Percentiles rank a stretch among this genome's conserved stretches.
phyloP scores from a whole-genome alignment of 1,140 invertebrate genomes.

The Drosophila watanabei region DNA sequence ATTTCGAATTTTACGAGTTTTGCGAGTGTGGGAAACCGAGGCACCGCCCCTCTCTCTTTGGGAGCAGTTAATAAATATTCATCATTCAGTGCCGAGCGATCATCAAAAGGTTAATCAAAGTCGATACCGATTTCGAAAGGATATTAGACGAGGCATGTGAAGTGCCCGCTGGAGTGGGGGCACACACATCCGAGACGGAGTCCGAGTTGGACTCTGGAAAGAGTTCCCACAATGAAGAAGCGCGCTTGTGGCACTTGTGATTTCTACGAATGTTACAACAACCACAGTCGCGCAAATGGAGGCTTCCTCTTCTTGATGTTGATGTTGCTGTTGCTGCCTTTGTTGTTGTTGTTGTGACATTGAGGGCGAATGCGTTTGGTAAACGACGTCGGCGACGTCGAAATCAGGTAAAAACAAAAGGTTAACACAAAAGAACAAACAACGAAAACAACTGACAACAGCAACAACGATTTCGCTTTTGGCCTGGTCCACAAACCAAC shows the following conservation, averaged over 20 bases:
- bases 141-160: slow-evolving; percentile 73
- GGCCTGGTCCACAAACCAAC: slow-evolving; percentile 44
- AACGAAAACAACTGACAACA: slow-evolving; percentile 71
- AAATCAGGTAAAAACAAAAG: slow-evolving; percentile 84
- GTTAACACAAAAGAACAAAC: slow-evolving; percentile 83
- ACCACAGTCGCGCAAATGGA: slow-evolving; percentile 43
- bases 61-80: slow-evolving; percentile 77
- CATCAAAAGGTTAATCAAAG: slow-evolving; percentile 75
- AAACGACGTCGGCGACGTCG: slow-evolving; percentile 63
- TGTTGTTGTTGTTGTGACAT: slow-evolving; percentile 78
- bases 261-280: slow-evolving; percentile 83
- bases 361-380: slow-evolving; percentile 82
- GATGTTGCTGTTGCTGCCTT: slow-evolving; percentile 34
- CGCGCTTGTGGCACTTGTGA: slow-evolving; percentile 80
- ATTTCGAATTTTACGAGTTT: slow-evolving; percentile 52
- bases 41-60: slow-evolving; percentile 34
- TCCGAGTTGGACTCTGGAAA: slow-evolving; percentile 46
- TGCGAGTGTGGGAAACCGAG: slow-evolving; percentile 68
- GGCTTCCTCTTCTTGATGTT: slow-evolving; percentile 40
- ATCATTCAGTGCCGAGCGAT: slow-evolving; percentile 78
- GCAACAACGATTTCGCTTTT: slow-evolving; percentile 76
- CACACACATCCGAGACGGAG: slow-evolving; percentile 13
- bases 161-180: slow-evolving; percentile 47
- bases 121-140: slow-evolving; percentile 65
- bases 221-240: slow-evolving; percentile 81